Percentiles rank a stretch among this genome's conserved stretches.
These are phyloP conservation scores for Eurytoma californica DNA, from an alignment of 2,888 invertebrate genomes.

Conservation along the genomic window DNA sequence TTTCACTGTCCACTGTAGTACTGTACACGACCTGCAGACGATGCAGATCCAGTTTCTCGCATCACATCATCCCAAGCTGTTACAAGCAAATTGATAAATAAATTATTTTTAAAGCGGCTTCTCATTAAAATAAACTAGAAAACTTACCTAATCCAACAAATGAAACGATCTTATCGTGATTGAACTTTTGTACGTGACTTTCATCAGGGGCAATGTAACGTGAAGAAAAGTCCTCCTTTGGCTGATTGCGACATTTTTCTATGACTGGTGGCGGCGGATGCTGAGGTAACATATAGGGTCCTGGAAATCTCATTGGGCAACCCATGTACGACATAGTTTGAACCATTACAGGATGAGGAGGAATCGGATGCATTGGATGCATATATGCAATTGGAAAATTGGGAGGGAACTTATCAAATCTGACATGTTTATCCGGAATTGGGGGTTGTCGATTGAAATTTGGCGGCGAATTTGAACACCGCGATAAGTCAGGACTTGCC, in stretches of 20 bases:
- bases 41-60: constrained; percentile 73
- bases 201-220: constrained; percentile 74
- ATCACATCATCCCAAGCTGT: constrained; percentile 87
- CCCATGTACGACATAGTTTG: constrained; percentile 66
- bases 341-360: constrained; percentile 64
- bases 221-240: constrained; percentile 75
- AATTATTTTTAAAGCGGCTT: background rate
- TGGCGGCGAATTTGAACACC: constrained; percentile 64
- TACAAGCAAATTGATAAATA: constrained; percentile 62
- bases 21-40: constrained; percentile 76
- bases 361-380: constrained; percentile 59
- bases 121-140: constrained; percentile 14
- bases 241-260: constrained; percentile 68
- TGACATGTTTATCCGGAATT: constrained; percentile 55
- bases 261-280: constrained; percentile 61
- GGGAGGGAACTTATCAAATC: constrained; percentile 63
- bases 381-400: constrained; percentile 63
- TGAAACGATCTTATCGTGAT: constrained; percentile 80
- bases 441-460: constrained; percentile 62
- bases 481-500: constrained; percentile 57
- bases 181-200: constrained; percentile 75
- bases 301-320: constrained; percentile 65
- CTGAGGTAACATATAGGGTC: constrained; percentile 61
- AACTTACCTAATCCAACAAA: constrained; percentile 80
- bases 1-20: constrained; percentile 79